phyloP scores from a whole-genome alignment of 1,140 invertebrate species.

The Vanessa tameamea region DNA sequence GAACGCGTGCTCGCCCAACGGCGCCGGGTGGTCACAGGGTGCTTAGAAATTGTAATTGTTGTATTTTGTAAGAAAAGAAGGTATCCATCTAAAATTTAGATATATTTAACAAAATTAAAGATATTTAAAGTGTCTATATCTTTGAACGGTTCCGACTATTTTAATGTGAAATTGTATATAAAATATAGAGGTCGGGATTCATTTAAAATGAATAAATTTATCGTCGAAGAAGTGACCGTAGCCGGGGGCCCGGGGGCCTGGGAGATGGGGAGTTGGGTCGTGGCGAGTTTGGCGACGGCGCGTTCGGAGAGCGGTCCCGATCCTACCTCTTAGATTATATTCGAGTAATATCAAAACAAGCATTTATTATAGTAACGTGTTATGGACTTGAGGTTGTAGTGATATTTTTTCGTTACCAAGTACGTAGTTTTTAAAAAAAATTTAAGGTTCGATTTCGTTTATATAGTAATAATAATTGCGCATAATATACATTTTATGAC shows the following conservation, averaged over 20 bases:
- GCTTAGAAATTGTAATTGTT: slow-evolving; percentile 1
- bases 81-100: slow-evolving; percentile 12
- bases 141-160: slow-evolving; percentile 2
- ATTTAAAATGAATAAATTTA: background rate
- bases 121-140: slow-evolving; percentile 1
- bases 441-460: slow-evolving; percentile 51
- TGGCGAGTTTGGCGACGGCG: background rate
- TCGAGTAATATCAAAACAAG: slow-evolving; percentile 51
- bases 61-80: background rate
- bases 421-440: slow-evolving; percentile 54
- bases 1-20: too few relatives aligned
- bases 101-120: slow-evolving; percentile 3
- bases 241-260: too few relatives aligned
- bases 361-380: slow-evolving; percentile 64
- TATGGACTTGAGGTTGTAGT: slow-evolving; percentile 59
- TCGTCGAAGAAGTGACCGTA: background rate
- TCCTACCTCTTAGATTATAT: slow-evolving; percentile 74
- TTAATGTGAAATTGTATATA: slow-evolving; percentile 7
- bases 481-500: slow-evolving; percentile 19
- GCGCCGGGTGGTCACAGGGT: slow-evolving; percentile 1
- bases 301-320: slow-evolving; percentile 31
- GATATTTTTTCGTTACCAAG: slow-evolving; percentile 75
- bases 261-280: background rate
- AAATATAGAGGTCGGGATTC: background rate
- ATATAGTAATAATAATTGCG: slow-evolving; percentile 39